Base-by-base conservation (phyloP, 2,888 invertebrate genomes). In the Abrostola tripartita region DNA sequence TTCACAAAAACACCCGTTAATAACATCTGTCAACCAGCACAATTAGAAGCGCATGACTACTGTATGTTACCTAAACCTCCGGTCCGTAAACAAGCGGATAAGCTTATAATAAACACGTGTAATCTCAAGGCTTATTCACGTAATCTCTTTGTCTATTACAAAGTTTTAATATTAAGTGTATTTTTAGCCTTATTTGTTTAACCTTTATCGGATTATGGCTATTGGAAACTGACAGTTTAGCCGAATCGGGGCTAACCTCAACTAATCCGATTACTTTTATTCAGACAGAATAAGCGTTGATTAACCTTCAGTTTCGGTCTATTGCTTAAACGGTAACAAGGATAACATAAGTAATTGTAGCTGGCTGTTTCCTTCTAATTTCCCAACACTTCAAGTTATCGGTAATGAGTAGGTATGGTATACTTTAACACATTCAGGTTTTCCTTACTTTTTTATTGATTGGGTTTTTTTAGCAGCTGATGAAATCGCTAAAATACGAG, bases 1-100 rank as follows among this genome's bases (percentile, higher is more conserved):
- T 79, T 79, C 74, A 79, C 68, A 64, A 71, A 74, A 66, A 66
- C 42, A 42, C 52, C 68, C 76, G 74, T 78, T 76, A 76, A 76
- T 37, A 65, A 61, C 76, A 68, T 77, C 61, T 77, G 76, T 71
- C 75, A 70, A 74, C 58, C 52, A 62, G 53, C 62, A 74, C 69
- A 78, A 74, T 78, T 66, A 60, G 52, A 57, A 41, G 54, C 63
- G 52, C 58, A 61, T 12, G 60, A 50, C 79, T 73, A 73, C 77
- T 74, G 78, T 74, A 65, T 67, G 61, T 52, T 59, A n/a, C n/a
- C 63, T 62, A 65, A 64, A 57, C 11, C 60, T 35, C 44, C 7
- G 67, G 64, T 68, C 51, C 38, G 14, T 44, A 14, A 58, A 63
- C 35, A 10, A 66, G 71, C 69, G 73, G 51, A 9, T 57, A 63